Evolutionary conservation across 2,888 invertebrate species (phyloP), one percentile per base, ranked within the genome.

Genomic region (Parnassius orleans): DNA sequence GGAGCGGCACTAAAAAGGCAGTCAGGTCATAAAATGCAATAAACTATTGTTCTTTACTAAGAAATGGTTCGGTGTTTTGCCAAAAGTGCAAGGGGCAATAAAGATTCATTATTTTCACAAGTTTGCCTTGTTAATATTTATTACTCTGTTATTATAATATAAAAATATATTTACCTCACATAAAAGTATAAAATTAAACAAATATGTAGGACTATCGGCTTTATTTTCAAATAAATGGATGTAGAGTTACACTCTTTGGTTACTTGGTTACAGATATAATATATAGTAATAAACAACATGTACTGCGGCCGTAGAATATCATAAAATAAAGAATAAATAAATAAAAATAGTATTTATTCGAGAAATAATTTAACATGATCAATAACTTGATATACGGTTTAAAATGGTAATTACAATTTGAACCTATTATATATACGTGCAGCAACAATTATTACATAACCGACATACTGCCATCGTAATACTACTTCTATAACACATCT

Each of bases 291-390:
- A 46, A 46, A 46, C 3, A 46, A 46, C 10, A 46, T 7, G 7
- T 46, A 43, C 11, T n/a, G 7, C n/a, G n/a, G 46, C 11, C n/a
- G 24, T 46, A 11, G n/a, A 12, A 46, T 46, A 46, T 11, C 11
- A 60, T 19, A 44, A 60, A 19, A 60, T 42, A 47, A 47, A 19
- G 43, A 50, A 61, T 44, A 52, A 55, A 61, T 51, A 51, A 55
- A 60, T 47, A 60, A 55, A 50, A 50, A 54, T 50, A 50, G 10
- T 60, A 55, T 55, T 61, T 56, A 61, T 61, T 61, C 60, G 60
- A 61, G 60, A 14, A 61, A 61, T 61, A 61, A 61, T 55, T 61
- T 61, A 61, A 61, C 46, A 61, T 52, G 55, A 61, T 51, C 46
- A 46, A 7, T n/a, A 24, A 24, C 12, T 55, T 61, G 51, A 61